Conservation (phyloP, 2,113 vertebrate genomes). For the Myotis davidii region DNA sequence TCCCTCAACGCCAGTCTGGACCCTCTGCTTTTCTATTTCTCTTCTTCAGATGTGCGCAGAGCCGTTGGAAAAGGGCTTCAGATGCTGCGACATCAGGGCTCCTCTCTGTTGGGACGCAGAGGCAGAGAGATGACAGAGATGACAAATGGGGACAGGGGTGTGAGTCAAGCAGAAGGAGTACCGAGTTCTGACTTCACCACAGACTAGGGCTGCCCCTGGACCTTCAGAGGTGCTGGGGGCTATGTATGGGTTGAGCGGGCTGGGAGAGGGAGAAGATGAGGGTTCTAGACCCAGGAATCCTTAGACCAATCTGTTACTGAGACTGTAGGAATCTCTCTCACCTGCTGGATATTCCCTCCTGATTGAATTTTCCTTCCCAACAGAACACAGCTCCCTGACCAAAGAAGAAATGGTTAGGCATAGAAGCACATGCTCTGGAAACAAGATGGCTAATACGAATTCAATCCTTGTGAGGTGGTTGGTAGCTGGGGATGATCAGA, state of each 20-base stretch:
- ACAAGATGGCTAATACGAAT: not conserved
- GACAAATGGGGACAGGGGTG: not conserved
- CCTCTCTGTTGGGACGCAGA: not conserved
- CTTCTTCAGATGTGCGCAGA: constrained; percentile 87
- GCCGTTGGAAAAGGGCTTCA: constrained; percentile 76
- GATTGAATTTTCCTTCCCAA: constrained; percentile 11
- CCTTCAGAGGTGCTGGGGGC: not conserved
- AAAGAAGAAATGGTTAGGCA: not conserved
- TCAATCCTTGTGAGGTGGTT: not conserved
- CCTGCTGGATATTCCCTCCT: not conserved
- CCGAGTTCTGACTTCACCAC: constrained; percentile 60
- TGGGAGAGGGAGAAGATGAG: not conserved
- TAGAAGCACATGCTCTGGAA: not conserved
- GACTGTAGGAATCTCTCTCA: not conserved
- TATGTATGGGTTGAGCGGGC: not conserved
- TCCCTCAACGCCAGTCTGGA: constrained; percentile 93
- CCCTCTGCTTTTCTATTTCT: constrained; percentile 93
- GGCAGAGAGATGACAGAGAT: not conserved
- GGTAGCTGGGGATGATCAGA: not conserved
- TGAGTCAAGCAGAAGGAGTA: constrained; percentile 41
- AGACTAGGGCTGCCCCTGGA: not conserved
- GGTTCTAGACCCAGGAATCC: not conserved
- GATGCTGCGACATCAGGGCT: constrained; percentile 13
- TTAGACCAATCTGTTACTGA: not conserved
- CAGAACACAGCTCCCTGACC: not conserved